Percentiles rank a stretch among this genome's conserved stretches.
Conservation (phyloP, 2,113 vertebrate genomes). For the Heterotis niloticus region DNA sequence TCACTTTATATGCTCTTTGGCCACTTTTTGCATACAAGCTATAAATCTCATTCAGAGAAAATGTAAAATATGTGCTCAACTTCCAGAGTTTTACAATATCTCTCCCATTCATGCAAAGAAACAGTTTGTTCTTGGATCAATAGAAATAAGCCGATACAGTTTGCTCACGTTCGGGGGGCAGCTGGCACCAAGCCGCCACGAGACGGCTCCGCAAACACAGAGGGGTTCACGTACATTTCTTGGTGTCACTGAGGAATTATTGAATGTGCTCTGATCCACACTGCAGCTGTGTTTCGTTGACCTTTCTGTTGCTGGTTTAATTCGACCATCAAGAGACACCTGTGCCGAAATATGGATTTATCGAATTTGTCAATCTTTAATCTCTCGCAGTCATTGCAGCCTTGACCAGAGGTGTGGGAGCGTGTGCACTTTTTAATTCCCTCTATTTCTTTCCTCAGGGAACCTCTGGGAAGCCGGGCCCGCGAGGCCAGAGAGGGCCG, state of each 20-base stretch:
- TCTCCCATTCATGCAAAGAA: neutral
- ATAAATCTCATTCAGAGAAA: neutral
- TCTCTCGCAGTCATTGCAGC: neutral
- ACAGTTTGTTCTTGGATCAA: neutral
- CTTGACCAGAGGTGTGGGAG: neutral
- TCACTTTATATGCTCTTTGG: too few relatives aligned
- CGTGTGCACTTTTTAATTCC: neutral
- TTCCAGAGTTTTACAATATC: neutral
- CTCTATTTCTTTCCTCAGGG: conserved; percentile 65
- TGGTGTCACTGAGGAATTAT: conserved; percentile 8
- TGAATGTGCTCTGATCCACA: conserved; percentile 11
- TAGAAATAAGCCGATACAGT: neutral
- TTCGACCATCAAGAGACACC: conserved; percentile 3
- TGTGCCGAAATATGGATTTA: conserved; percentile 2
- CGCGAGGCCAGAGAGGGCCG: conserved; percentile 83
- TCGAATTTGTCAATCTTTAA: conserved; percentile 15
- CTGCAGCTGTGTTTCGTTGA: neutral
- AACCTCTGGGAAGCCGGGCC: conserved; percentile 81
- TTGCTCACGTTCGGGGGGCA: neutral
- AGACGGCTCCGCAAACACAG: neutral
- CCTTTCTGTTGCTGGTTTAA: conserved; percentile 18
- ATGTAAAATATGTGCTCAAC: neutral
- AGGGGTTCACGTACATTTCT: neutral
- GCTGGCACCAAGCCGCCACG: neutral
- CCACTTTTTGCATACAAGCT: neutral